Conservation (phyloP, 2,888 invertebrate genomes). For the Sinotaia quadrata region DNA sequence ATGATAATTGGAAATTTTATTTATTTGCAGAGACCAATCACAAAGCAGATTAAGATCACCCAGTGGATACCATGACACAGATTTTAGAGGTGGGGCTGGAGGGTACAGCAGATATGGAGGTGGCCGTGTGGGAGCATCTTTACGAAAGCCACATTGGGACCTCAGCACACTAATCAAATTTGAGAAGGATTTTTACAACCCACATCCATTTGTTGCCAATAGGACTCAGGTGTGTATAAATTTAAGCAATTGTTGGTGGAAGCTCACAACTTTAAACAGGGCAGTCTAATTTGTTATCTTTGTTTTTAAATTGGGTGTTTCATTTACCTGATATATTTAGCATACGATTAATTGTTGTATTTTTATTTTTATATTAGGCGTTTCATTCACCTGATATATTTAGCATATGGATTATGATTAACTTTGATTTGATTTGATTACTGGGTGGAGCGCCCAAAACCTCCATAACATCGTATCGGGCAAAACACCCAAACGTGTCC, state of each 20-base stretch:
- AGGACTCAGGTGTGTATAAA: constrained; percentile 73
- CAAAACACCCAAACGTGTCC: too few relatives aligned
- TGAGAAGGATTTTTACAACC: constrained; percentile 92
- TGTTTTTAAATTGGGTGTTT: too few relatives aligned
- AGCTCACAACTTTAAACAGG: not conserved
- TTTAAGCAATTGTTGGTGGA: not conserved
- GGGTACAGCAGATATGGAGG: constrained; percentile 66
- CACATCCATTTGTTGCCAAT: constrained; percentile 82
- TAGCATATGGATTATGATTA: too few relatives aligned
- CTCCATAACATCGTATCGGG: too few relatives aligned
- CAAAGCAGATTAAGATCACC: constrained; percentile 6
- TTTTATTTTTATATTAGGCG: too few relatives aligned
- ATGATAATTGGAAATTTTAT: too few relatives aligned
- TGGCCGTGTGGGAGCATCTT: constrained; percentile 79
- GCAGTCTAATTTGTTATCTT: not conserved
- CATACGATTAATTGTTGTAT: too few relatives aligned
- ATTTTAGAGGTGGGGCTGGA: constrained; percentile 42
- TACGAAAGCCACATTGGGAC: constrained; percentile 93
- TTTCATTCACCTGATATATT: too few relatives aligned
- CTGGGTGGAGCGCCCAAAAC: too few relatives aligned
- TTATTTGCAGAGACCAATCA: constrained; percentile 20
- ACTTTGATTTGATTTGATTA: too few relatives aligned
- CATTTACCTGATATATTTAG: too few relatives aligned
- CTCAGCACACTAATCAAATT: constrained; percentile 84
- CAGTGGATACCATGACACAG: constrained; percentile 1